Percentiles rank a stretch among this genome's conserved stretches.
These are phyloP conservation scores for Xanthorhoe spadicearia DNA, from an alignment of 2,888 invertebrate species.

Conservation along the genomic window DNA sequence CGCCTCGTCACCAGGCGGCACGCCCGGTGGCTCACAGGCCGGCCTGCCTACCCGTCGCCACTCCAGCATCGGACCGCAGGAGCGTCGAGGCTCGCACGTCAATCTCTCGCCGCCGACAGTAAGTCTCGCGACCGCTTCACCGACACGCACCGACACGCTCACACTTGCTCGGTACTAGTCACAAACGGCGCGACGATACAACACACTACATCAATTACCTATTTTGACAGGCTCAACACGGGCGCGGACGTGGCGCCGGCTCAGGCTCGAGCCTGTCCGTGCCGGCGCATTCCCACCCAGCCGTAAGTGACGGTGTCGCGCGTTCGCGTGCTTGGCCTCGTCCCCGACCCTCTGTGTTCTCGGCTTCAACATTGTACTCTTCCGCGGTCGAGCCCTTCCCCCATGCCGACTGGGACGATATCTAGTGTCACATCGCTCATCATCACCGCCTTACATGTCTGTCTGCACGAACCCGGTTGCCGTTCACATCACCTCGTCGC, in stretches of 20 bases:
- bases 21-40: conserved; percentile 87
- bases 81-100: conserved; percentile 92
- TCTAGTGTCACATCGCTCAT: conserved; percentile 63
- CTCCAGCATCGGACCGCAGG: conserved; percentile 96
- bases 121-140: conserved; percentile 69
- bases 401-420: conserved; percentile 72
- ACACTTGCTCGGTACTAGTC: conserved; percentile 24
- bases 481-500: conserved; percentile 59
- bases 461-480: conserved; percentile 75
- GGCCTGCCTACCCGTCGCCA: conserved; percentile 94
- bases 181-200: conserved; percentile 52
- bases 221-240: conserved; percentile 85
- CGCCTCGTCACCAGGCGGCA: conserved; percentile 92
- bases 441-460: conserved; percentile 60
- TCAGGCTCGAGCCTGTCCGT: conserved; percentile 94
- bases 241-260: conserved; percentile 87
- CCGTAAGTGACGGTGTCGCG: conserved; percentile 84
- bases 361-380: conserved; percentile 70
- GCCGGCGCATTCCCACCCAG: conserved; percentile 89
- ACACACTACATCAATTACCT: conserved; percentile 60
- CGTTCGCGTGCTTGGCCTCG: conserved; percentile 67
- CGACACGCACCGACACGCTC: conserved; percentile 8
- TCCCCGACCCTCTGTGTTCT: conserved; percentile 66
- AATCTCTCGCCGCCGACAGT: conserved; percentile 96
- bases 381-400: conserved; percentile 71